phyloP scores from a whole-genome alignment of 1,140 invertebrate species.

The Eriosoma lanigerum region DNA sequence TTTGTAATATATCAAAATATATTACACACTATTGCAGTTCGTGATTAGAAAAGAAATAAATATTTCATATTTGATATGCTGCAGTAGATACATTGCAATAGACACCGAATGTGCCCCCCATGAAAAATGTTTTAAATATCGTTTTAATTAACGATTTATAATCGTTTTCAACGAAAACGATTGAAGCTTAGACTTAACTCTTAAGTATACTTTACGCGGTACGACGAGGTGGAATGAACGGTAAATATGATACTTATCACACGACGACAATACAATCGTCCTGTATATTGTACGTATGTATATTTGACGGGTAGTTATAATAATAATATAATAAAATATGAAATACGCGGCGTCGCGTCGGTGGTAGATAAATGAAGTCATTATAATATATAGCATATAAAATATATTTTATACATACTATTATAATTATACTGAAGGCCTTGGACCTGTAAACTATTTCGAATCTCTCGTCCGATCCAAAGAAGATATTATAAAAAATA shows the following conservation, averaged over 20 bases:
- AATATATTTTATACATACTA: neutral
- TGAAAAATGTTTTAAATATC: conserved; percentile 3
- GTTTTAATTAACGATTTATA: no score
- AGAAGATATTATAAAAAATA: no score
- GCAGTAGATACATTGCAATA: no score
- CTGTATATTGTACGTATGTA: neutral
- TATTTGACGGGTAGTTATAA: neutral
- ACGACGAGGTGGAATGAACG: neutral
- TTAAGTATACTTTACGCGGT: neutral
- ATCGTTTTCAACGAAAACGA: no score
- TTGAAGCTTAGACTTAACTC: no score
- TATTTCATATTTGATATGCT: no score
- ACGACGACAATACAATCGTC: neutral
- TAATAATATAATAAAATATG: conserved; percentile 1
- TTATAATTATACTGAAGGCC: neutral
- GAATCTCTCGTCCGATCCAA: conserved; percentile 13
- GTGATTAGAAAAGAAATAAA: no score
- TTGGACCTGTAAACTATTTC: neutral
- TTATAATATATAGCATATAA: neutral
- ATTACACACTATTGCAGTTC: no score
- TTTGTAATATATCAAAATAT: no score
- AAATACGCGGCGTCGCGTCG: neutral
- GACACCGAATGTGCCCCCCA: no score
- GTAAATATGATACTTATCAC: neutral
- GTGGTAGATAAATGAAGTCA: conserved; percentile 12